phyloP scores from a whole-genome alignment of 1,140 invertebrate genomes.

The Trinorchestia longiramus region DNA sequence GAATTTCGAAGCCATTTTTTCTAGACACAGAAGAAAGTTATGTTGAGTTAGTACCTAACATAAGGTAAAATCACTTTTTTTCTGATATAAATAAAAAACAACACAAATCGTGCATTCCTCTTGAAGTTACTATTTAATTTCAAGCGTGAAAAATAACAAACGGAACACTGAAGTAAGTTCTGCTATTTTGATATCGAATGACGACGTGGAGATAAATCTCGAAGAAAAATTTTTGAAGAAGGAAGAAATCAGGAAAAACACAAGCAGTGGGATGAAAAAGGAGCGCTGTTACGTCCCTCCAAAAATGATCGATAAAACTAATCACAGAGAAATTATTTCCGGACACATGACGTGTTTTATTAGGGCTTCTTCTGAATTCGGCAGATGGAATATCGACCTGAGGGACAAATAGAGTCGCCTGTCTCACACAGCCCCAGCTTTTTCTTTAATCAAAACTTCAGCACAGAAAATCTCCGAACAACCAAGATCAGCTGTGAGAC shows the following conservation, averaged over 20 bases:
- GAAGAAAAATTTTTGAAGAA: neutral
- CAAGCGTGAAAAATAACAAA: neutral
- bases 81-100: neutral
- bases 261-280: neutral
- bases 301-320: conserved; percentile 37
- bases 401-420: neutral
- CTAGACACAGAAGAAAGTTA: neutral
- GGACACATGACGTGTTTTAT: conserved; percentile 48
- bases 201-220: neutral
- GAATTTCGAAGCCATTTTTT: neutral
- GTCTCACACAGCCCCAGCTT: neutral
- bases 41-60: neutral
- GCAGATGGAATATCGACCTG: conserved; percentile 48
- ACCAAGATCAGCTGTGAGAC: neutral
- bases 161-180: neutral
- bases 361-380: conserved; percentile 52
- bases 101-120: neutral
- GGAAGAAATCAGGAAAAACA: neutral
- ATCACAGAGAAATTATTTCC: conserved; percentile 47
- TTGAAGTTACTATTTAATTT: neutral
- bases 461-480: neutral
- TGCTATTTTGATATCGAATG: neutral
- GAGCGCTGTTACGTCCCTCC: neutral
- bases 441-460: conserved; percentile 2
- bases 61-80: neutral